Evolutionary conservation across 2,113 vertebrate species (phyloP).

Genomic region (Hippocampus abdominalis): DNA sequence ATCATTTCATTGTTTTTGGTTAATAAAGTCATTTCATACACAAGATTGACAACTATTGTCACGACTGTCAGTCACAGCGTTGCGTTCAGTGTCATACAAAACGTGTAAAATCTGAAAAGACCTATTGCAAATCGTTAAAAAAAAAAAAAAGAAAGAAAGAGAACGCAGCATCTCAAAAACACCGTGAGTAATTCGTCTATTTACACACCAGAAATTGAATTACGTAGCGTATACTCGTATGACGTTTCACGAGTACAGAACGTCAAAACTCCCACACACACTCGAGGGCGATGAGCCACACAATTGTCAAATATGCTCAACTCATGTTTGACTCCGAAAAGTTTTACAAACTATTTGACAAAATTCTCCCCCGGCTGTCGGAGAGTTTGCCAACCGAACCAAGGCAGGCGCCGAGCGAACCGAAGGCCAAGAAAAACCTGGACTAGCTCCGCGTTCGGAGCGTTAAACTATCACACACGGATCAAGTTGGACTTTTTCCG

Average conservation of each 20-base stretch:
- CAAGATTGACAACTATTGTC: not conserved
- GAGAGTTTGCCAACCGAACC: not conserved
- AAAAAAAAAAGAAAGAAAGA: not conserved
- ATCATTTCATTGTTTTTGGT: not conserved
- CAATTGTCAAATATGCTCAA: not conserved
- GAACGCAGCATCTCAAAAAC: not conserved
- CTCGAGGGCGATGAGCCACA: not conserved
- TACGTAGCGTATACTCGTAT: not conserved
- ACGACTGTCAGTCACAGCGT: not conserved
- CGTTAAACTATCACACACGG: not conserved
- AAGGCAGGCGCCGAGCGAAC: not conserved
- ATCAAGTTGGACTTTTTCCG: slow-evolving; percentile 8
- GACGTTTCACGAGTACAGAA: not conserved
- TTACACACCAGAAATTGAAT: not conserved
- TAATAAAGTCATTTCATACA: not conserved
- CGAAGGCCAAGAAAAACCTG: not conserved
- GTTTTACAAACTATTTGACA: not conserved
- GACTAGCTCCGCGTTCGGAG: not conserved
- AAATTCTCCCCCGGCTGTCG: not conserved
- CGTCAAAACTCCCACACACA: not conserved
- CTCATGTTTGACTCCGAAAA: not conserved
- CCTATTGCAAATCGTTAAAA: not conserved
- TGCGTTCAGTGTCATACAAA: not conserved
- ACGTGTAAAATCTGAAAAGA: not conserved
- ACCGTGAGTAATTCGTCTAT: not conserved